Conservation (phyloP, 2,888 invertebrate species). For the Nemotelus pantherinus region DNA sequence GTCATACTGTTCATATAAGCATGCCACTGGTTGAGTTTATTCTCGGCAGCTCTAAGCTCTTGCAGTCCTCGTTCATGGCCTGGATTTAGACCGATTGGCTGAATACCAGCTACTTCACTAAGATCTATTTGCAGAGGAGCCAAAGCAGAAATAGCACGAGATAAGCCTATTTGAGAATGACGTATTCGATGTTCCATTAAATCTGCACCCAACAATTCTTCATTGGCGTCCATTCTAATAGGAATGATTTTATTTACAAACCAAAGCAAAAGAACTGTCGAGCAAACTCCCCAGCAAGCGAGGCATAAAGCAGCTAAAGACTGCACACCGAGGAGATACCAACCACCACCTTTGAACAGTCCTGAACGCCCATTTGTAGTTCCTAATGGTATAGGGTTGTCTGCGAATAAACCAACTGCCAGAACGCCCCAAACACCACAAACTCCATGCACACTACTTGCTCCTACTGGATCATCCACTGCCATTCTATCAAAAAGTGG, state of each 20-base stretch:
- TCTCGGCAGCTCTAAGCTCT: slow-evolving; percentile 60
- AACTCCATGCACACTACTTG: slow-evolving; percentile 88
- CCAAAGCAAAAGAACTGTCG: slow-evolving; percentile 80
- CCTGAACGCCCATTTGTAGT: slow-evolving; percentile 83
- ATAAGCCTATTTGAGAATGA: slow-evolving; percentile 74
- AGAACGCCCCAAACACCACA: slow-evolving; percentile 82
- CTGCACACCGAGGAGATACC: slow-evolving; percentile 88
- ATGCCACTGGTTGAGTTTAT: slow-evolving; percentile 63
- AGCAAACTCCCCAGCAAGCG: slow-evolving; percentile 76
- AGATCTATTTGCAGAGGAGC: slow-evolving; percentile 70
- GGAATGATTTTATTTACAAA: slow-evolving; percentile 80
- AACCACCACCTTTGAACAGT: slow-evolving; percentile 85
- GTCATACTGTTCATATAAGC: slow-evolving; percentile 57
- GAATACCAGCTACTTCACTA: slow-evolving; percentile 58
- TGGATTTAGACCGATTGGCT: slow-evolving; percentile 73
- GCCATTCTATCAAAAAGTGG: slow-evolving; percentile 80
- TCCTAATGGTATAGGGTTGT: slow-evolving; percentile 81
- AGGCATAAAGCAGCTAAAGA: slow-evolving; percentile 77
- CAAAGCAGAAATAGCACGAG: slow-evolving; percentile 78
- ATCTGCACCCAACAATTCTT: slow-evolving; percentile 90
- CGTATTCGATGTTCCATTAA: slow-evolving; percentile 85
- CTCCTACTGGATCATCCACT: slow-evolving; percentile 88
- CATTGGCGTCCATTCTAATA: slow-evolving; percentile 86
- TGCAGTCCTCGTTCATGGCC: slow-evolving; percentile 66
- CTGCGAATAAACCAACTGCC: slow-evolving; percentile 89